phyloP scores from a whole-genome alignment of 2,888 invertebrate species.

The Lottia gigantea region DNA sequence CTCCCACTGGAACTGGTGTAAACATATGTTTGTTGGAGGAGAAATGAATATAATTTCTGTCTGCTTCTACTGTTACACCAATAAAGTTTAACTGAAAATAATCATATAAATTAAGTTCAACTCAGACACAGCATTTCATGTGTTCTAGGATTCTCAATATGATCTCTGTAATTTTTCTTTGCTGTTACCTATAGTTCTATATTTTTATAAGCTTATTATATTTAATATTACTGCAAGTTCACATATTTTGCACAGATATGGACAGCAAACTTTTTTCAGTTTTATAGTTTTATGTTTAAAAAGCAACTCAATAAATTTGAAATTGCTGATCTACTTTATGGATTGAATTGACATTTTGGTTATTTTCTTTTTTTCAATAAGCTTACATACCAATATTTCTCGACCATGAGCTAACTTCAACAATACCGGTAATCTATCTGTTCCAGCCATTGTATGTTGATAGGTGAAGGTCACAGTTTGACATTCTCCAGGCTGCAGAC shows the following conservation, averaged over 20 bases:
- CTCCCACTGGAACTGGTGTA: constrained; percentile 66
- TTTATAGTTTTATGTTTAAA: too few relatives aligned
- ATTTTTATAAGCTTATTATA: too few relatives aligned
- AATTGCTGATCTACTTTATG: too few relatives aligned
- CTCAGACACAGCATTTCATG: too few relatives aligned
- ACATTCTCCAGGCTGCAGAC: constrained; percentile 60
- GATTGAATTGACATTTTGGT: too few relatives aligned
- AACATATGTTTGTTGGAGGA: constrained; percentile 65
- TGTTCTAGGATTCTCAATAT: too few relatives aligned
- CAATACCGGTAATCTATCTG: constrained; percentile 65
- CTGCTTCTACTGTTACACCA: constrained; percentile 65
- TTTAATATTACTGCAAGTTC: too few relatives aligned
- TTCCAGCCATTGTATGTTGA: constrained; percentile 65
- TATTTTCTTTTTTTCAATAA: neutral
- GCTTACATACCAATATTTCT: constrained; percentile 62
- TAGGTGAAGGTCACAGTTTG: constrained; percentile 62
- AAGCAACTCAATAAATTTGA: too few relatives aligned
- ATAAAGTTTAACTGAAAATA: constrained; percentile 65
- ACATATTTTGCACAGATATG: too few relatives aligned
- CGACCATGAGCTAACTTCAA: constrained; percentile 64
- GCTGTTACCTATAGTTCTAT: neutral
- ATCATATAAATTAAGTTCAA: neutral
- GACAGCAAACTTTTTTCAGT: too few relatives aligned
- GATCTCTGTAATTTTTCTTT: too few relatives aligned
- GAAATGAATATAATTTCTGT: constrained; percentile 65